Percentiles rank a stretch among this genome's conserved stretches.
These are phyloP conservation scores for Diploscapter pachys DNA, from an alignment of 1,140 invertebrate species.

Conservation along the genomic window DNA sequence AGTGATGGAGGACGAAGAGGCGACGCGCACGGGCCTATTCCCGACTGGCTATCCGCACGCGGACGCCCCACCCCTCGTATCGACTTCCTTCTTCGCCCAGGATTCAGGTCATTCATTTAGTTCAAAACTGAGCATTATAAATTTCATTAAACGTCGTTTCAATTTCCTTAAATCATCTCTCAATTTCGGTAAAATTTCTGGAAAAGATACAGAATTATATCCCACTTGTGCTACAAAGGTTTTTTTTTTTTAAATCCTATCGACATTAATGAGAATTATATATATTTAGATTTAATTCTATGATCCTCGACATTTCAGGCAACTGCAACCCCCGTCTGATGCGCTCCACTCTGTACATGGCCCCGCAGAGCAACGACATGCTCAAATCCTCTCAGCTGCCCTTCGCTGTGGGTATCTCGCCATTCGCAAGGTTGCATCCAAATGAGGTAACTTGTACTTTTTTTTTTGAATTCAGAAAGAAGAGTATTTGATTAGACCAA, in stretches of 20 bases:
- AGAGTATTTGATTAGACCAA: no score
- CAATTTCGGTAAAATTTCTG: no score
- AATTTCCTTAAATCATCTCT: no score
- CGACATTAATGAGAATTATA: neutral
- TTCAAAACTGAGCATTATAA: neutral
- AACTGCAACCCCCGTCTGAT: conserved; percentile 83
- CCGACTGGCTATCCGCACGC: conserved; percentile 68
- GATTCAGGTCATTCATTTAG: conserved; percentile 71
- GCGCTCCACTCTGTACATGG: conserved; percentile 88
- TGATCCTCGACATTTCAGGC: conserved; percentile 60
- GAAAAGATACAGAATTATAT: no score
- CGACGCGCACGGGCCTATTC: conserved; percentile 67
- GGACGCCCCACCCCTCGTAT: conserved; percentile 82
- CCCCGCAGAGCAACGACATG: conserved; percentile 86
- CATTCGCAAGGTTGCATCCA: conserved; percentile 74
- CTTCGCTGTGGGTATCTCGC: conserved; percentile 83
- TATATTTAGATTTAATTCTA: conserved; percentile 5
- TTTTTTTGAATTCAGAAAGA: neutral
- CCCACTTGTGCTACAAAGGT: conserved; percentile 63
- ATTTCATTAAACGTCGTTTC: no score
- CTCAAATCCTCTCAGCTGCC: conserved; percentile 90
- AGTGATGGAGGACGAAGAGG: conserved; percentile 93
- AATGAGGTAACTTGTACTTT: conserved; percentile 61
- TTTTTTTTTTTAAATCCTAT: no score
- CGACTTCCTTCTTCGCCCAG: conserved; percentile 84